Evolutionary conservation across 2,888 invertebrate genomes (phyloP).

Genomic region (Chromoteleia sp.): DNA sequence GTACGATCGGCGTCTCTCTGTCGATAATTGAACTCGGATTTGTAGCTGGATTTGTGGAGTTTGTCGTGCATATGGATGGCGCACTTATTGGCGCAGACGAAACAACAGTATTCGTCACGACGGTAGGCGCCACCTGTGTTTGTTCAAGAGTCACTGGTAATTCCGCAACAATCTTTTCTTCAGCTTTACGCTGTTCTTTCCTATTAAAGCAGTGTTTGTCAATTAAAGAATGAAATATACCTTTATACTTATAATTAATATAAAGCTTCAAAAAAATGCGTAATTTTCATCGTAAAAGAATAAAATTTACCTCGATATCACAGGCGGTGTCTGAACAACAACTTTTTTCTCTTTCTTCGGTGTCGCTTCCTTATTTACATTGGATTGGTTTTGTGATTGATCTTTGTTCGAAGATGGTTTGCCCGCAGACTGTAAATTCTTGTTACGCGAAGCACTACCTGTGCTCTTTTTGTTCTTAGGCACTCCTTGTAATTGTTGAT

Average conservation of each 20-base stretch:
- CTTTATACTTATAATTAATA: neutral
- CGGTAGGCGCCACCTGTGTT: conserved; percentile 66
- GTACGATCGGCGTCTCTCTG: conserved; percentile 75
- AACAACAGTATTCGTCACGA: conserved; percentile 72
- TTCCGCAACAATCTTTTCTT: conserved; percentile 73
- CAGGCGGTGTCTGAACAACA: conserved; percentile 73
- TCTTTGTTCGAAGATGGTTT: conserved; percentile 84
- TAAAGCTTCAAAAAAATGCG: conserved; percentile 1
- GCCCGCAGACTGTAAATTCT: conserved; percentile 76
- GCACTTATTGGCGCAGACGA: conserved; percentile 67
- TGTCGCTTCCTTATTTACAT: conserved; percentile 80
- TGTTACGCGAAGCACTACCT: conserved; percentile 80
- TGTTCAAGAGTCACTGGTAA: conserved; percentile 73
- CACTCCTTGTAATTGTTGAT: conserved; percentile 88
- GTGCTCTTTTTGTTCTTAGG: conserved; percentile 86
- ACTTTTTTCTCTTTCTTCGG: conserved; percentile 81
- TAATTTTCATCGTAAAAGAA: conserved; percentile 8
- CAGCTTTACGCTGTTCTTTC: conserved; percentile 77
- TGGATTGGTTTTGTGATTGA: conserved; percentile 85
- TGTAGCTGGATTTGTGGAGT: conserved; percentile 82
- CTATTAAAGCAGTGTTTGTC: conserved; percentile 63
- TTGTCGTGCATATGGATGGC: conserved; percentile 77
- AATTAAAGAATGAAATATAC: too few relatives aligned
- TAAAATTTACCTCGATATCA: conserved; percentile 75
- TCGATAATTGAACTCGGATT: conserved; percentile 84